phyloP scores from a whole-genome alignment of 2,797 vertebrate genomes.

The Strix occidentalis region DNA sequence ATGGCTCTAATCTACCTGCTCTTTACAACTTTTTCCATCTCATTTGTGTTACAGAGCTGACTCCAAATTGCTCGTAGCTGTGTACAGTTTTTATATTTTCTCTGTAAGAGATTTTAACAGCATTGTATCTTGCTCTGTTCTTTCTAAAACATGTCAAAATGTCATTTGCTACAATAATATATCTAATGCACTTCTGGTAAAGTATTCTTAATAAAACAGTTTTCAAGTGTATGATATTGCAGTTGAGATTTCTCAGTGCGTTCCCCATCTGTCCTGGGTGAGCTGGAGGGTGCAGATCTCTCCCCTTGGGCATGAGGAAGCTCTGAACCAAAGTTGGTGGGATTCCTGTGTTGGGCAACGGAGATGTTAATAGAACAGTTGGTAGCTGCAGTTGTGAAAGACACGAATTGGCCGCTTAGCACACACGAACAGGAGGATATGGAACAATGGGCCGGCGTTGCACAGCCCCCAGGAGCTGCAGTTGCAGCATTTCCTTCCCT shows the following conservation, averaged over 20 bases:
- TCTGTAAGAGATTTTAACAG: background rate
- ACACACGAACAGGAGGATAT: background rate
- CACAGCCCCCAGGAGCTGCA: background rate
- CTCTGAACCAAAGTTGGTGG: fast-evolving
- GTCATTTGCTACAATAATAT: background rate
- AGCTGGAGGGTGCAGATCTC: background rate
- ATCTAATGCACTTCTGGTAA: background rate
- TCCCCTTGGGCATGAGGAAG: background rate
- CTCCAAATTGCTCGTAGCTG: background rate
- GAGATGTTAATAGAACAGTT: background rate
- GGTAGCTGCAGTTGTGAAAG: slow-evolving; percentile 29
- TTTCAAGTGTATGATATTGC: background rate
- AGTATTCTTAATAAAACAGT: background rate
- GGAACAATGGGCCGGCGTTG: background rate
- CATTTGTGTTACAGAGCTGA: background rate
- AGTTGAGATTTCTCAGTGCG: background rate
- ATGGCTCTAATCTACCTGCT: background rate
- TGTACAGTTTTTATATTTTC: background rate
- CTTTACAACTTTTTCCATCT: background rate
- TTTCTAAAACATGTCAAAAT: background rate
- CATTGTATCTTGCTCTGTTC: background rate
- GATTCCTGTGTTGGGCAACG: background rate
- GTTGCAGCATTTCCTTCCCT: slow-evolving; percentile 35
- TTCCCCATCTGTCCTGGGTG: background rate
- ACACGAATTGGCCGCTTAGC: fast-evolving